phyloP scores from a whole-genome alignment of 2,113 vertebrate species.

The Xenopus laevis region DNA sequence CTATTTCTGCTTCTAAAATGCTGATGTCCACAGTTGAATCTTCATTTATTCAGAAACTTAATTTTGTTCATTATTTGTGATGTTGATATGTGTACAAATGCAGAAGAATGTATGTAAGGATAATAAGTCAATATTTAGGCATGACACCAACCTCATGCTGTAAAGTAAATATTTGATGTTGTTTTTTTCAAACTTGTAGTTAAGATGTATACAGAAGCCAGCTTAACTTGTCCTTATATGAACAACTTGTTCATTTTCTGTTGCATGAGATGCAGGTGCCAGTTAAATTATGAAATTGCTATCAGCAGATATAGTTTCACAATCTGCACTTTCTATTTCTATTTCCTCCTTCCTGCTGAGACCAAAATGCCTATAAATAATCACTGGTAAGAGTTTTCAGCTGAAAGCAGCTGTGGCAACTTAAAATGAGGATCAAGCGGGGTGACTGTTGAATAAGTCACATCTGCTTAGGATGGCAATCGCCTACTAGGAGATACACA shows the following conservation, averaged over 20 bases:
- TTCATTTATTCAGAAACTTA: too few species aligned
- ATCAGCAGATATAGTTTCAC: constrained; percentile 23
- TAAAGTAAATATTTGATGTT: not conserved
- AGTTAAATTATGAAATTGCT: constrained; percentile 25
- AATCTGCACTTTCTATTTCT: constrained; percentile 19
- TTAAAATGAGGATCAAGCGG: constrained; percentile 24
- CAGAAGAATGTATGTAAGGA: too few species aligned
- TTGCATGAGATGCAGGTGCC: constrained; percentile 23
- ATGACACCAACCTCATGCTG: not conserved
- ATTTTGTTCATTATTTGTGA: too few species aligned
- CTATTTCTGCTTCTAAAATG: too few species aligned
- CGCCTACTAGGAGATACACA: constrained; percentile 23
- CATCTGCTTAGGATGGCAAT: constrained; percentile 33
- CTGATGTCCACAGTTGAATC: too few species aligned
- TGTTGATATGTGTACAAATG: too few species aligned
- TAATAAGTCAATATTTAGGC: too few species aligned
- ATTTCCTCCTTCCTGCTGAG: constrained; percentile 22
- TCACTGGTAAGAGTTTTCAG: constrained; percentile 30
- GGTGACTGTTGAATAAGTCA: constrained; percentile 25
- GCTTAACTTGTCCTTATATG: not conserved
- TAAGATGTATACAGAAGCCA: not conserved
- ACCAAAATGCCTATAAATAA: constrained; percentile 25
- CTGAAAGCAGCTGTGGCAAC: constrained; percentile 35
- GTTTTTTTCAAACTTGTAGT: not conserved
- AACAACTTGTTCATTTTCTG: not conserved